Conservation (phyloP, 2,888 invertebrate species). For the Augochlorella aurata region DNA sequence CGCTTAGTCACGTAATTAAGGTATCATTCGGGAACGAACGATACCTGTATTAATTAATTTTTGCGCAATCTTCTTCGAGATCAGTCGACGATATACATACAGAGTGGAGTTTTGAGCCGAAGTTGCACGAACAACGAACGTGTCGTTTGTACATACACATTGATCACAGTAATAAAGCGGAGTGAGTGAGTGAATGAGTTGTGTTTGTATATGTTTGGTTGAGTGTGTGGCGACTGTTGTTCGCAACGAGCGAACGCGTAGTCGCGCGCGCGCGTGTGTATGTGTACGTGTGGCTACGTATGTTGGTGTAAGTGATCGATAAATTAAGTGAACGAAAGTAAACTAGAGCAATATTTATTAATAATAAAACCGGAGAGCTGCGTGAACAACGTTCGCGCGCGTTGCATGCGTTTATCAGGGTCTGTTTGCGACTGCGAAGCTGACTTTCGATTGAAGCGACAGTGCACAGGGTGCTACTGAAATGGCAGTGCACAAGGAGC, state of each 20-base stretch:
- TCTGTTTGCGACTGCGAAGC: neutral
- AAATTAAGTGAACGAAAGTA: conserved; percentile 39
- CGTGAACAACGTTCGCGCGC: conserved; percentile 5
- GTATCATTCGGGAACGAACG: conserved; percentile 16
- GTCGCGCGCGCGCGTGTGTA: neutral
- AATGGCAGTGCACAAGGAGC: neutral
- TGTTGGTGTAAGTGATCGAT: conserved; percentile 27
- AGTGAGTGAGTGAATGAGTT: conserved; percentile 20
- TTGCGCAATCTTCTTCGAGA: conserved; percentile 61
- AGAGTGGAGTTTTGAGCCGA: conserved; percentile 50
- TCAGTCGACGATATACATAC: conserved; percentile 51
- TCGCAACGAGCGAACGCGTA: neutral
- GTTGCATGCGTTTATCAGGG: neutral
- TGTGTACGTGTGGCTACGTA: neutral
- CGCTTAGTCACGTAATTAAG: conserved; percentile 34
- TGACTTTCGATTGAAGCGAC: neutral
- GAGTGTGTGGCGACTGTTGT: conserved; percentile 18
- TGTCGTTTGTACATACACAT: conserved; percentile 30
- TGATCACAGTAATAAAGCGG: conserved; percentile 51
- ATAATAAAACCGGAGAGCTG: conserved; percentile 29
- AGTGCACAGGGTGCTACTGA: neutral
- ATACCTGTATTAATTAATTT: conserved; percentile 40
- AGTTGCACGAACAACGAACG: conserved; percentile 52
- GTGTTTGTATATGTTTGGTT: neutral
- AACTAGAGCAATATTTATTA: conserved; percentile 23